phyloP scores from a whole-genome alignment of 2,888 invertebrate species.

The Athalia circularis region DNA sequence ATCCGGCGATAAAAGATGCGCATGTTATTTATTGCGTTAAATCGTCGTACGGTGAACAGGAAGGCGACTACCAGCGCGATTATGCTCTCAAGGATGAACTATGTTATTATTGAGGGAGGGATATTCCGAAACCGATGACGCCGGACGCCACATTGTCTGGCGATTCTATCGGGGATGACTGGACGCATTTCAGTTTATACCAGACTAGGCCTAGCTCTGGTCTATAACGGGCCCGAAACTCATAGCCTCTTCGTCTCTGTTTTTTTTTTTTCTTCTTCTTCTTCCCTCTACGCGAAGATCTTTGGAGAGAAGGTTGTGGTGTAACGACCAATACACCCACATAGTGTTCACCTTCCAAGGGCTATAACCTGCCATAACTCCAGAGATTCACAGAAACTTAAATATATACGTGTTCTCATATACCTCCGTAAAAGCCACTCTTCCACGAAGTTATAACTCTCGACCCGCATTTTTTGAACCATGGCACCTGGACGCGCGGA shows the following conservation, averaged over 20 bases:
- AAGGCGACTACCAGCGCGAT: no score
- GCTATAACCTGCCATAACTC: conserved; percentile 34
- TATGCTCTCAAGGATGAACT: no score
- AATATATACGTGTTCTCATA: background rate
- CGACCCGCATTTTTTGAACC: conserved; percentile 23
- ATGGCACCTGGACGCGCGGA: conserved; percentile 39
- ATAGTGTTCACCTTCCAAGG: background rate
- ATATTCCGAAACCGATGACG: conserved; percentile 44
- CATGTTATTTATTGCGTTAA: no score
- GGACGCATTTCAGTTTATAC: conserved; percentile 60
- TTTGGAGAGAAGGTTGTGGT: background rate
- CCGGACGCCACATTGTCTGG: conserved; percentile 69
- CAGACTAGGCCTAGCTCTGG: conserved; percentile 5
- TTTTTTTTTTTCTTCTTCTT: background rate
- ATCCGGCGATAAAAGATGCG: no score
- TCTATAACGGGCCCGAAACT: background rate
- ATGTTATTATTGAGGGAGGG: background rate
- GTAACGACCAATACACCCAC: conserved; percentile 9
- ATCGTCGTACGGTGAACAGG: no score
- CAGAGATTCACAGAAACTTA: no score
- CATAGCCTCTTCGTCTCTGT: conserved; percentile 15
- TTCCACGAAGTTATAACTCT: conserved; percentile 33
- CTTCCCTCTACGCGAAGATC: background rate
- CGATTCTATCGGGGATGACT: conserved; percentile 71
- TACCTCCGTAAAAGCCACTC: conserved; percentile 2